phyloP scores from a whole-genome alignment of 1,140 invertebrate genomes.

The Drosophila kohkoa region DNA sequence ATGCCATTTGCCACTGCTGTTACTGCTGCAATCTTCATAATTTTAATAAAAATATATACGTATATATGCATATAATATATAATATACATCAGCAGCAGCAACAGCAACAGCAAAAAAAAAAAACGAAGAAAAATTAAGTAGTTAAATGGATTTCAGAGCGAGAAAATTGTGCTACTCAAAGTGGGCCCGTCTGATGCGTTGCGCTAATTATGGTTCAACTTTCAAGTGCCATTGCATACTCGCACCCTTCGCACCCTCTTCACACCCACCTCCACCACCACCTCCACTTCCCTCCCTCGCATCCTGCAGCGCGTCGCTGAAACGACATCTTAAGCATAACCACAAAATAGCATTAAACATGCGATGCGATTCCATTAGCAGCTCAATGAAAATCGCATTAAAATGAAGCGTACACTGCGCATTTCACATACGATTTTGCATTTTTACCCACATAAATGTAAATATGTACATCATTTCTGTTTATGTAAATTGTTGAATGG shows the following conservation, averaged over 20 bases:
- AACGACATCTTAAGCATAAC: constrained; percentile 10
- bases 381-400: constrained; percentile 3
- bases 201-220: constrained; percentile 11
- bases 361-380: constrained; percentile 7
- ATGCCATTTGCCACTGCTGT: constrained; percentile 46
- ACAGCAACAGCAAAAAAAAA: not conserved
- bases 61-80: not conserved
- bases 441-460: too few relatives aligned
- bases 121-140: not conserved
- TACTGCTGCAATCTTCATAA: constrained; percentile 36
- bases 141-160: constrained; percentile 4
- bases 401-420: not conserved
- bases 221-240: constrained; percentile 8
- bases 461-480: too few relatives aligned
- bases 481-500: too few relatives aligned
- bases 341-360: constrained; percentile 16
- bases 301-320: not conserved
- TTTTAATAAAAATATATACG: constrained; percentile 29
- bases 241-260: too few relatives aligned
- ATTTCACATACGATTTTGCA: too few relatives aligned
- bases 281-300: too few relatives aligned
- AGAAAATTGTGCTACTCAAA: not conserved
- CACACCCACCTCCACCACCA: too few relatives aligned
- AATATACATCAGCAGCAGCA: not conserved
- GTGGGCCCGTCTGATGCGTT: constrained; percentile 4